Percentiles rank a stretch among this genome's conserved stretches.
Evolutionary conservation across 2,888 invertebrate genomes (phyloP).

Genomic region (Sphaeridia pumilis): DNA sequence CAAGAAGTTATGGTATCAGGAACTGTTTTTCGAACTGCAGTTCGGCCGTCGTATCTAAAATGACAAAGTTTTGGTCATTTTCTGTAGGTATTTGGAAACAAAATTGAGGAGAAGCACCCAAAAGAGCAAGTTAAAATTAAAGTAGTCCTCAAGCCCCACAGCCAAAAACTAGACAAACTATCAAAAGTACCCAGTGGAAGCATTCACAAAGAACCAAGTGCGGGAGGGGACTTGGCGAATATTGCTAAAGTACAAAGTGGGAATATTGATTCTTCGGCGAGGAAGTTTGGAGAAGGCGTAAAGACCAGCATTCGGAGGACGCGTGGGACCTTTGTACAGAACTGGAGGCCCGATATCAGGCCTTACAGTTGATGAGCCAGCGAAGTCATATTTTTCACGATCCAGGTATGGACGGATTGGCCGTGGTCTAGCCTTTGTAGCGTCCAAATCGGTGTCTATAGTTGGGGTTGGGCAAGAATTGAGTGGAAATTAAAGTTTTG

Average conservation of each 20-base stretch:
- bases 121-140: background rate
- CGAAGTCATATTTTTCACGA: background rate
- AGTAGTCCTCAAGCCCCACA: background rate
- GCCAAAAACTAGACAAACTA: conserved; percentile 1
- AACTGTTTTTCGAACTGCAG: conserved; percentile 50
- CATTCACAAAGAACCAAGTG: conserved; percentile 76
- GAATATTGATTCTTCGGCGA: conserved; percentile 62
- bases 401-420: conserved; percentile 30
- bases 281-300: conserved; percentile 83
- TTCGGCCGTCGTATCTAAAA: conserved; percentile 43
- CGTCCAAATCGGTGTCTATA: too few relatives aligned
- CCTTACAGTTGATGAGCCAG: conserved; percentile 21
- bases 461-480: too few relatives aligned
- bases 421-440: conserved; percentile 25
- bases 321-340: conserved; percentile 36
- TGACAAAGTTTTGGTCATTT: background rate
- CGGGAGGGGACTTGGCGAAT: conserved; percentile 45
- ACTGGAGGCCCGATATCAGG: conserved; percentile 43
- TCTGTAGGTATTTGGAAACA: background rate
- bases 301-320: conserved; percentile 74
- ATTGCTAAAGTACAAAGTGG: conserved; percentile 62
- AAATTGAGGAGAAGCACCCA: background rate
- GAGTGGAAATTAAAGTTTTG: conserved; percentile 1
- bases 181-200: conserved; percentile 56
- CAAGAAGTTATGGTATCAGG: conserved; percentile 76